phyloP scores from a whole-genome alignment of 2,797 vertebrate genomes.

The Tapera naevia region DNA sequence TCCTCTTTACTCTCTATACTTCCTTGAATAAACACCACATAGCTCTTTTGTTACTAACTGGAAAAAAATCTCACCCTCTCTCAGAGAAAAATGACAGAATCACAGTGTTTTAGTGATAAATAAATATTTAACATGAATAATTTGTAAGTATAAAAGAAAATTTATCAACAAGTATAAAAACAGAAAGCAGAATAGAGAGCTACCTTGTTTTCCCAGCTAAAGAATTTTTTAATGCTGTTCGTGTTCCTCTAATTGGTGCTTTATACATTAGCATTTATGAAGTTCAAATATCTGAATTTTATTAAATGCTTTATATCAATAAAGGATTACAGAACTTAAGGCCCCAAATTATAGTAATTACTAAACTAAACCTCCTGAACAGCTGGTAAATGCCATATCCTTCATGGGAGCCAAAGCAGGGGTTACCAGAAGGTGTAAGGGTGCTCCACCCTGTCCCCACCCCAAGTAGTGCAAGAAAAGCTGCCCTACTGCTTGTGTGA shows the following conservation, averaged over 20 bases:
- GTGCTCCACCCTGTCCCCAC: not conserved
- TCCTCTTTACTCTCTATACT: not conserved
- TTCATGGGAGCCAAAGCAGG: not conserved
- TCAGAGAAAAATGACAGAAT: not conserved
- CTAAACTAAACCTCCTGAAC: not conserved
- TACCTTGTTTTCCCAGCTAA: not conserved
- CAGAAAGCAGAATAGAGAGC: not conserved
- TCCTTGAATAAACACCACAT: not conserved
- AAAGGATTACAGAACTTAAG: not conserved
- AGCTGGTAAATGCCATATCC: not conserved
- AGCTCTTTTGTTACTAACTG: not conserved
- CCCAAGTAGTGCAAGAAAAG: accelerated
- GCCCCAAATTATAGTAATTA: not conserved
- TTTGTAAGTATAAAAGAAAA: not conserved
- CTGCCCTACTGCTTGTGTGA: too few relatives aligned
- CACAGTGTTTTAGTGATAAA: not conserved
- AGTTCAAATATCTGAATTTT: not conserved
- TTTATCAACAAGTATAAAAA: not conserved
- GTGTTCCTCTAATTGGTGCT: not conserved
- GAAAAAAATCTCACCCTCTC: not conserved
- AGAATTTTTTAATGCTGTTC: not conserved
- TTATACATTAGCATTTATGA: not conserved
- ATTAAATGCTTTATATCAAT: not conserved
- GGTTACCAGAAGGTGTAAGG: not conserved
- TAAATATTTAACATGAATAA: not conserved